Percentiles rank a stretch among this genome's conserved stretches.
Evolutionary conservation across 2,797 vertebrate species (phyloP).

Genomic region (Pseudochirops cupreus): DNA sequence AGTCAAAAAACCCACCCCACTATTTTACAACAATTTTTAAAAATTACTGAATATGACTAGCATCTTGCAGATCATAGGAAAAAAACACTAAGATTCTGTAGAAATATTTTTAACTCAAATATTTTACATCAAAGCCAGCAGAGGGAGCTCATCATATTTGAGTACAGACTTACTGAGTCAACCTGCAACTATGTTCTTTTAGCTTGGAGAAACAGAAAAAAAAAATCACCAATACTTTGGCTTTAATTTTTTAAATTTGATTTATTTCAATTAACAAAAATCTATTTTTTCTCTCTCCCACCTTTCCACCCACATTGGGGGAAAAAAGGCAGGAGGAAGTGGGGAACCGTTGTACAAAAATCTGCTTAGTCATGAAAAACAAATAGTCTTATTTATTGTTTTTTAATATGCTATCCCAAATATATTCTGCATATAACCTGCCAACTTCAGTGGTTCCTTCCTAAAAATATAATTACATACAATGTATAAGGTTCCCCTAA

Average conservation of each 20-base stretch:
- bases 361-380: background rate
- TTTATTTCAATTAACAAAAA: background rate
- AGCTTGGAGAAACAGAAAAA: background rate
- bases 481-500: background rate
- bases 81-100: background rate
- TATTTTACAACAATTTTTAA: background rate
- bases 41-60: background rate
- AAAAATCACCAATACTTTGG: background rate
- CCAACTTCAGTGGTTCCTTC: background rate
- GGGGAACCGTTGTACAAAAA: background rate
- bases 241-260: background rate
- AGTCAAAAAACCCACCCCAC: background rate
- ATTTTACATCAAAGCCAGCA: background rate
- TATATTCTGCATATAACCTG: background rate
- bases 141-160: background rate
- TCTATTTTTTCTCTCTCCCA: background rate
- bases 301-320: background rate
- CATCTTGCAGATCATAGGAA: background rate
- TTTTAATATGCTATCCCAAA: background rate
- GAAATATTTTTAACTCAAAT: background rate
- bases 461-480: background rate
- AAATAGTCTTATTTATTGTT: background rate
- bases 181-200: background rate
- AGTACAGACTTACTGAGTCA: background rate
- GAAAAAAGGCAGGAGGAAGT: background rate